phyloP scores from a whole-genome alignment of 1,140 invertebrate genomes.

The Sitobion miscanthi region DNA sequence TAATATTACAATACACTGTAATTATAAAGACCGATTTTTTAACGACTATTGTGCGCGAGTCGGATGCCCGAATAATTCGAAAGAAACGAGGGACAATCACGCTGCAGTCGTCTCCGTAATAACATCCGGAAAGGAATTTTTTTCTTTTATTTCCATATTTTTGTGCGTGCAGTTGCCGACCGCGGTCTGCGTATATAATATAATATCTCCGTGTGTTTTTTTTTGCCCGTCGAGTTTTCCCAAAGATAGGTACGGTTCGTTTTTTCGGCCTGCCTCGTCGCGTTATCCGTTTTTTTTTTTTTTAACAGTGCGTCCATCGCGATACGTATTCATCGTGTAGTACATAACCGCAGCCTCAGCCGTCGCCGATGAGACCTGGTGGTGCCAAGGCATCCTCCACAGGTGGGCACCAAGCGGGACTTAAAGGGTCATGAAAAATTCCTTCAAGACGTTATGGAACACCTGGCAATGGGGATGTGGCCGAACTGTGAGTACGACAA shows the following conservation, averaged over 20 bases:
- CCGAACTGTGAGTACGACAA: constrained; percentile 37
- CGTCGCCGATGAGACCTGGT: constrained; percentile 4
- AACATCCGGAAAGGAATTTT: not conserved
- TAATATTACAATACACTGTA: not conserved
- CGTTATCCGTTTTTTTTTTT: not conserved
- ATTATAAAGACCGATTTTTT: not conserved
- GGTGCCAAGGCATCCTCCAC: not conserved
- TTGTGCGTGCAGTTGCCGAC: not conserved
- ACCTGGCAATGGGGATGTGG: constrained; percentile 54
- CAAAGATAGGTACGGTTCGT: not conserved
- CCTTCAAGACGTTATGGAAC: constrained; percentile 53
- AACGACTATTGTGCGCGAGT: not conserved
- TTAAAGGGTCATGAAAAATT: constrained; percentile 43
- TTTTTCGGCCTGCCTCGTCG: not conserved
- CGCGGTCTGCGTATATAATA: not conserved
- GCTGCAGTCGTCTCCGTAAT: not conserved
- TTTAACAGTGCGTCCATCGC: not conserved
- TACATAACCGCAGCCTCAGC: not conserved
- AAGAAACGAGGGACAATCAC: not conserved
- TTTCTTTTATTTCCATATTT: not conserved
- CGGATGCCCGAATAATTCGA: not conserved
- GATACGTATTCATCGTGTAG: not conserved
- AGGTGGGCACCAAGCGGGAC: constrained; percentile 1
- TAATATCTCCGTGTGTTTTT: not conserved
- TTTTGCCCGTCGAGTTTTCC: not conserved